Conservation (phyloP, 2,888 invertebrate genomes). For the Terebella lapidaria region DNA sequence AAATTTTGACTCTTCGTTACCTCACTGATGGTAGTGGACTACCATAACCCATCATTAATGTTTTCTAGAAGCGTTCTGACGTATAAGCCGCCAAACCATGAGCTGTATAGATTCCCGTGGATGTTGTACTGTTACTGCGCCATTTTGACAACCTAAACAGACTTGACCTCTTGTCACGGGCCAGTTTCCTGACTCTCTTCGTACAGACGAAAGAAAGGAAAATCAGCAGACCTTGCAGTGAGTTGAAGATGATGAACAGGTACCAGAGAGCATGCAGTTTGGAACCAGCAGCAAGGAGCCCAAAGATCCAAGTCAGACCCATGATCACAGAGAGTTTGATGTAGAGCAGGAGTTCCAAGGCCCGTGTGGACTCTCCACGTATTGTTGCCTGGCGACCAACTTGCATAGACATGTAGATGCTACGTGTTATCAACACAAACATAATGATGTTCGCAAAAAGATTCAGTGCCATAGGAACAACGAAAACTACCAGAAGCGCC, state of each 20-base stretch:
- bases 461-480: neutral
- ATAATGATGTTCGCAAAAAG: neutral
- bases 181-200: too few relatives aligned
- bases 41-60: too few relatives aligned
- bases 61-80: too few relatives aligned
- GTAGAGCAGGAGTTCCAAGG: constrained; percentile 4
- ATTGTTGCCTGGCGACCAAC: neutral
- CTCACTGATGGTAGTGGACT: too few relatives aligned
- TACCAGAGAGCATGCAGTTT: constrained; percentile 7
- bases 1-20: too few relatives aligned
- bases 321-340: constrained; percentile 8
- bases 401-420: neutral
- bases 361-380: neutral
- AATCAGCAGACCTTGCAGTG: constrained; percentile 8
- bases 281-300: constrained; percentile 1
- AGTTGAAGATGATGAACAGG: constrained; percentile 8
- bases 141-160: too few relatives aligned
- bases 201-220: constrained; percentile 7
- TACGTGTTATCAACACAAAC: neutral
- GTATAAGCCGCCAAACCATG: too few relatives aligned
- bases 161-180: too few relatives aligned
- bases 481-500: constrained; percentile 8
- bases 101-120: too few relatives aligned
- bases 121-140: too few relatives aligned
- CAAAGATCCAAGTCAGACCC: constrained; percentile 12